These are phyloP conservation scores for Meandrina meandrites DNA, from an alignment of 92 coral and sea anemone species.

Conservation along the genomic window DNA sequence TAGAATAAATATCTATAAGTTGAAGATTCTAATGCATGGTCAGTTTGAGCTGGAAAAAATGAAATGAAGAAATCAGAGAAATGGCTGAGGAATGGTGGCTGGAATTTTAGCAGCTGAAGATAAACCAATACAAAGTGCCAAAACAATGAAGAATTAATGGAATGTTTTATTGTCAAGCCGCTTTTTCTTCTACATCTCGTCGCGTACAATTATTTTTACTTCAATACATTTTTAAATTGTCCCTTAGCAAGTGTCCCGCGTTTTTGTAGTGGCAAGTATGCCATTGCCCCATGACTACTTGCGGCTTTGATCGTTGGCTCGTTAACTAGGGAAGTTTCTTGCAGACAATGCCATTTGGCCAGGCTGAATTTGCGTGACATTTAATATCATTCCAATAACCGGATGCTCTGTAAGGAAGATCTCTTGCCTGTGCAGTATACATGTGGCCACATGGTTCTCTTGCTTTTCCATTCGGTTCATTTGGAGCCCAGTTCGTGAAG, in stretches of 20 bases:
- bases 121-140: too few relatives aligned
- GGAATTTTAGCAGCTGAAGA: too few relatives aligned
- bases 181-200: not conserved
- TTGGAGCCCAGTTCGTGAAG: not conserved
- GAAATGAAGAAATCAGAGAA: too few relatives aligned
- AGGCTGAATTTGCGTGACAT: not conserved
- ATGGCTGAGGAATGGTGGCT: too few relatives aligned
- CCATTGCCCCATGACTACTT: too few relatives aligned
- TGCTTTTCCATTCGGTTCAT: not conserved
- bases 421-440: not conserved
- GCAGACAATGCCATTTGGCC: conserved; percentile 1
- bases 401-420: not conserved
- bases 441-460: not conserved
- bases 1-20: too few relatives aligned
- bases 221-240: not conserved
- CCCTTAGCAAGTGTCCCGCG: not conserved
- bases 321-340: not conserved
- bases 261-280: not conserved
- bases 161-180: not conserved
- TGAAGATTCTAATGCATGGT: too few relatives aligned
- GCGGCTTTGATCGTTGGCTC: not conserved
- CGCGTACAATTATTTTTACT: not conserved
- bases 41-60: too few relatives aligned
- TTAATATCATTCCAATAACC: not conserved
- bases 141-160: too few relatives aligned